Conservation (phyloP, 64 coral and sea anemone genomes). For the Trachythela sp. region DNA sequence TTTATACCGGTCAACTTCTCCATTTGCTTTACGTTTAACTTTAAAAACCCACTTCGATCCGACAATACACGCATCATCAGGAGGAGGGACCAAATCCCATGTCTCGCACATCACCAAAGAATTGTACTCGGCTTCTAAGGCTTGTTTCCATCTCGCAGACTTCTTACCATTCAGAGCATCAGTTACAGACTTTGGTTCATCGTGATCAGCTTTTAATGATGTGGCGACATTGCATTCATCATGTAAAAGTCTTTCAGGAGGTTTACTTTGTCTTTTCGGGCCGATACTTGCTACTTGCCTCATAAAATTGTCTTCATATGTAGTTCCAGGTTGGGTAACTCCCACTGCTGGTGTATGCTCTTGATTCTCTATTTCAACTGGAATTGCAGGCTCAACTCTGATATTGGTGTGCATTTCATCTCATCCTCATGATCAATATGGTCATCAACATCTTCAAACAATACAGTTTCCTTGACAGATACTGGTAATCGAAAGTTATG, state of each 20-base stretch:
- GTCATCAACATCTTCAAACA: neutral
- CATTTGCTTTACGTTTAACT: conserved; percentile 20
- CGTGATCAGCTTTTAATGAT: neutral
- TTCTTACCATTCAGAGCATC: conserved; percentile 40
- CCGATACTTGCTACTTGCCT: conserved; percentile 22
- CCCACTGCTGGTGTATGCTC: neutral
- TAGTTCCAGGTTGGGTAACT: neutral
- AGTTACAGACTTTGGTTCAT: conserved; percentile 33
- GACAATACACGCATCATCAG: conserved; percentile 6
- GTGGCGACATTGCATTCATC: neutral
- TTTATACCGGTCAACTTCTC: conserved; percentile 32
- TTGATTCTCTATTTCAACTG: neutral
- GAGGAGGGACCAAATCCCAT: conserved; percentile 15
- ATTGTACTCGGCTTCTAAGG: conserved; percentile 8
- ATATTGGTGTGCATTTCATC: neutral
- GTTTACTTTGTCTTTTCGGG: conserved; percentile 10
- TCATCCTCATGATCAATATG: neutral
- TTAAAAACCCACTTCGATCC: conserved; percentile 46
- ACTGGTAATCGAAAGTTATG: conserved; percentile 26
- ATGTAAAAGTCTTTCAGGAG: conserved; percentile 7
- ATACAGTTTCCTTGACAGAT: neutral
- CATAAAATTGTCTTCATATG: conserved; percentile 21
- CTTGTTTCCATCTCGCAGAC: neutral
- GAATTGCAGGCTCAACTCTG: neutral
- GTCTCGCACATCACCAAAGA: conserved; percentile 17